Conservation (phyloP, 1,140 invertebrate genomes). For the Lepeophtheirus salmonis region DNA sequence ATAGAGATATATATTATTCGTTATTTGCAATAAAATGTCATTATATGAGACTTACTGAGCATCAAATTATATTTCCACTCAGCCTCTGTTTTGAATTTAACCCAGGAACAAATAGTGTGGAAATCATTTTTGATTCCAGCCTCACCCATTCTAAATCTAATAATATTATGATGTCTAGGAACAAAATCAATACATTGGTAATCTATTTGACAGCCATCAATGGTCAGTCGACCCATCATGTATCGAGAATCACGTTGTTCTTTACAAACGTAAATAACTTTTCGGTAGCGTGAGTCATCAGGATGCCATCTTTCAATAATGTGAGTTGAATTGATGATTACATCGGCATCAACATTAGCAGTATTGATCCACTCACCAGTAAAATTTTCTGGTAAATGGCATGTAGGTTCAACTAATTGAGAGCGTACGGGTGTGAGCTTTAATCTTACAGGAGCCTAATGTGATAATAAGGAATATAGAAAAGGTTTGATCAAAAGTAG, state of each 20-base stretch:
- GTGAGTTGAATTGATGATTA: conserved; percentile 83
- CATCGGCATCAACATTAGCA: conserved; percentile 81
- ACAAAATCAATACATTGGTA: conserved; percentile 93
- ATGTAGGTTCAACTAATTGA: conserved; percentile 6
- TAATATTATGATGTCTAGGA: conserved; percentile 83
- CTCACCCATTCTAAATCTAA: conserved; percentile 70
- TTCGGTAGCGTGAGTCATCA: conserved; percentile 50
- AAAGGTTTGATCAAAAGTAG: background rate
- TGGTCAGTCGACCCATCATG: conserved; percentile 85
- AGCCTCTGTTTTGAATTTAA: conserved; percentile 62
- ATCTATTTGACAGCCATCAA: conserved; percentile 94
- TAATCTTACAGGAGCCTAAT: conserved; percentile 13
- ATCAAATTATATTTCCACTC: conserved; percentile 75
- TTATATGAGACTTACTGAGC: conserved; percentile 33
- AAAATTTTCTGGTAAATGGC: conserved; percentile 17
- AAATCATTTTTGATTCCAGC: conserved; percentile 75
- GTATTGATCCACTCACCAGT: conserved; percentile 79
- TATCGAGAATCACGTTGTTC: conserved; percentile 65
- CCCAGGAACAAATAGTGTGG: conserved; percentile 79
- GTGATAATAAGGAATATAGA: background rate
- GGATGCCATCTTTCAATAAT: conserved; percentile 86
- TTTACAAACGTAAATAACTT: conserved; percentile 82
- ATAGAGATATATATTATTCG: conserved; percentile 21
- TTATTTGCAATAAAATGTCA: background rate
- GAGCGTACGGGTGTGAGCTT: conserved; percentile 8